A percentile compares a stretch with the other conserved stretches of the same genome.
phyloP scores from a whole-genome alignment of 1,140 invertebrate species.

The fruit fly (Drosophila melanogaster) region DNA sequence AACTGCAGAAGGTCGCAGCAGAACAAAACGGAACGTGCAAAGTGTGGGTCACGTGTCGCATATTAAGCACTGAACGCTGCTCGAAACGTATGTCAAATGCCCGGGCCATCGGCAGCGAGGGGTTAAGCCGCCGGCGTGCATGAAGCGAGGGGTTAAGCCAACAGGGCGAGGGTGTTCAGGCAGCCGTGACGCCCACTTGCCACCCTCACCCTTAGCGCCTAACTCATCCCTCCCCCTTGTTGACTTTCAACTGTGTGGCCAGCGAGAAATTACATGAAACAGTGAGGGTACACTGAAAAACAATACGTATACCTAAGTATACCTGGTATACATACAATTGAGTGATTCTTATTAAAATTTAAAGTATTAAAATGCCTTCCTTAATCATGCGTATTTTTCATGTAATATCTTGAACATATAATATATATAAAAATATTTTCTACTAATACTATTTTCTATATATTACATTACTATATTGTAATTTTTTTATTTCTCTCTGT shows the following conservation, averaged over 20 bases:
- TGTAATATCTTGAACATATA: no score
- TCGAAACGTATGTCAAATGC: conserved; percentile 79
- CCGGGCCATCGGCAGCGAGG: conserved; percentile 20
- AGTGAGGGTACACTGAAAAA: conserved; percentile 15
- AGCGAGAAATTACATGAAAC: conserved; percentile 57
- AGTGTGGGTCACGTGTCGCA: conserved; percentile 79
- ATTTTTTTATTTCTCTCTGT: not conserved
- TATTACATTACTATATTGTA: no score
- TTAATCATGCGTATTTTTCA: not conserved
- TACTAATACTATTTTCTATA: no score
- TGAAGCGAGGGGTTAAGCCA: conserved; percentile 25
- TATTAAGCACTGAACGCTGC: conserved; percentile 75
- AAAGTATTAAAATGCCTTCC: not conserved
- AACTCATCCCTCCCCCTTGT: conserved; percentile 25
- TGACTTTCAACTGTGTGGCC: conserved; percentile 76
- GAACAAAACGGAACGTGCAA: conserved; percentile 56
- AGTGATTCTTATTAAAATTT: not conserved
- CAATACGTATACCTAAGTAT: no score
- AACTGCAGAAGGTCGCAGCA: conserved; percentile 38
- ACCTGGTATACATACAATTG: not conserved
- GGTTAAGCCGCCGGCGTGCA: conserved; percentile 6
- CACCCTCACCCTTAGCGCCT: conserved; percentile 54
- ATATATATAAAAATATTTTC: no score
- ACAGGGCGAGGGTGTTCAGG: conserved; percentile 65
- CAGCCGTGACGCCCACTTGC: conserved; percentile 66